Base-by-base conservation (phyloP, 2,797 vertebrate genomes). In the Arnoldichthys spilopterus region DNA sequence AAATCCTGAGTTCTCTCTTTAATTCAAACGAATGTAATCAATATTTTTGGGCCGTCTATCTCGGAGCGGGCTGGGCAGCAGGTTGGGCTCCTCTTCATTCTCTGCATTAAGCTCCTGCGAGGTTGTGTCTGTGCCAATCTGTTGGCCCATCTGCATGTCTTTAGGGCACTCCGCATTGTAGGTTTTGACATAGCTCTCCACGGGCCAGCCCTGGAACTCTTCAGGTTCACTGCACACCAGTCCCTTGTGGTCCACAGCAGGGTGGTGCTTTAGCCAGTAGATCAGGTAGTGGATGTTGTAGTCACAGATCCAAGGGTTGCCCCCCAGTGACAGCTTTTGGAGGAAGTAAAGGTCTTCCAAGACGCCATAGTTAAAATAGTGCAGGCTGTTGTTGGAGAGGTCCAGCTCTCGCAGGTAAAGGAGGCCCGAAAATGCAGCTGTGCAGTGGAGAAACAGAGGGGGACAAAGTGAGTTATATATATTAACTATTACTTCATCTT, bases 241-340 rank as follows among this genome's bases (percentile, higher is more conserved):
- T 67, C 97, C 98, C 0, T 86, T 94, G 87, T 96, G 91, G 70
- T 90, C 89, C 69, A 99, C 96, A 0, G 92, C 94, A 0, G 96
- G 96, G 84, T 99, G 98, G 78, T 97, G 97, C 85, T 96, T 97
- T 77, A 99, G 88, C 98, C 98, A 99, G 88, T 99, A 99, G 90
- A 96, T 94, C 90, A 99, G 92, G 88, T 99, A 99, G 90, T 99
- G 98, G 86, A 99, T 98, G 89, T 96, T 96, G 90, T 98, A 99
- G 90, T 99, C 98, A 70, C 98, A 99, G 88, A 94, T 91, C 98
- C 98, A 99, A 47, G 96, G 97, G 87, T 99, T 99, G n/a, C 94
- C 93, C 84, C 88, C 93, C 76, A 99, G 91, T 72, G 87, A 93
- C 16, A 99, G 90, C 81, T 91, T 94, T 89, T 95, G 94, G 84